A percentile compares a stretch with the other conserved stretches of the same genome.
These are phyloP conservation scores for Cephonodes hylas DNA, from an alignment of 2,888 invertebrate species.

Conservation along the genomic window DNA sequence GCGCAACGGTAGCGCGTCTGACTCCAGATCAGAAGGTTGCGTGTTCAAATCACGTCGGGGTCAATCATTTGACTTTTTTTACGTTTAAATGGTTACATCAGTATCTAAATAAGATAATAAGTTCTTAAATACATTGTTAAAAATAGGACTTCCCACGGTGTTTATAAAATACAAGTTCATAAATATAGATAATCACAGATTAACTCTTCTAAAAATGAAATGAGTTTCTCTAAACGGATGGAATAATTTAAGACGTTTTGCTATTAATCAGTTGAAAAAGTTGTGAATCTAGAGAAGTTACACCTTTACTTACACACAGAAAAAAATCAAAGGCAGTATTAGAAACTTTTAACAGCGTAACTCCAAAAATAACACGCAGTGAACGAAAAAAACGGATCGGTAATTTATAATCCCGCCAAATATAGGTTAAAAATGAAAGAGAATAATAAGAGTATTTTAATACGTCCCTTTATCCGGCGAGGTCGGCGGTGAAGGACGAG, in stretches of 20 bases:
- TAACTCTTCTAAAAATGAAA: too few relatives aligned
- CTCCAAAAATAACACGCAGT: neutral
- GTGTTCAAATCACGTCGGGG: constrained; percentile 98
- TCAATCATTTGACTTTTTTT: constrained; percentile 72
- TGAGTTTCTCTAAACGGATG: too few relatives aligned
- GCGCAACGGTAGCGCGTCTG: constrained; percentile 99
- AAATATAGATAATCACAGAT: too few relatives aligned
- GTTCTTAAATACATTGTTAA: too few relatives aligned
- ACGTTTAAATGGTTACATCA: neutral
- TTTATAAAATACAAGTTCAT: too few relatives aligned
- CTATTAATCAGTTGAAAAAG: too few relatives aligned
- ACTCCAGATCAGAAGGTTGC: constrained; percentile 99
- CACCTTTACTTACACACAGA: too few relatives aligned
- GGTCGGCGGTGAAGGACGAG: neutral
- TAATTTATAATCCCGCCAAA: neutral
- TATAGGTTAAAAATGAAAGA: neutral
- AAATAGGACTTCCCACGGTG: too few relatives aligned
- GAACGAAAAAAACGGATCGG: neutral
- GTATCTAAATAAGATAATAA: neutral
- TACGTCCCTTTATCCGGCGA: neutral
- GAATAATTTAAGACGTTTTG: too few relatives aligned
- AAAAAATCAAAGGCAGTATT: too few relatives aligned
- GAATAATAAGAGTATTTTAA: neutral
- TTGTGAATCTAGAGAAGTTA: too few relatives aligned
- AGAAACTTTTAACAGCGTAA: too few relatives aligned